These are phyloP conservation scores for Leptocoma aspasia DNA, from an alignment of 2,113 vertebrate genomes.

Conservation along the genomic window DNA sequence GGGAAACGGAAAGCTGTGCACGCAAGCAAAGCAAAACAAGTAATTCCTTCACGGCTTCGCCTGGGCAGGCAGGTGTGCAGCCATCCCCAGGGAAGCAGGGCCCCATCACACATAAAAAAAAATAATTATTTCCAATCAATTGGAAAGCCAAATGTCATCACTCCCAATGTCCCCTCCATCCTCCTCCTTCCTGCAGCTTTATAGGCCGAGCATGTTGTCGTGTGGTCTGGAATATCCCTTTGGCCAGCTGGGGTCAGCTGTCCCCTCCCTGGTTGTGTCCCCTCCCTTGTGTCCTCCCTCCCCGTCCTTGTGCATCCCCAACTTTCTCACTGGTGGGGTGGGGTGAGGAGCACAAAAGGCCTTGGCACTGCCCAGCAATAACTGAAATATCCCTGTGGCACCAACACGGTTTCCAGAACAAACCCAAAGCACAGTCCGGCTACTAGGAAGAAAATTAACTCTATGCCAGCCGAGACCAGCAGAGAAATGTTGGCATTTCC, in stretches of 20 bases:
- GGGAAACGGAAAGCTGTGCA: background rate
- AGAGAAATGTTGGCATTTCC: accelerated
- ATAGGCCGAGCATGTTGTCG: no score
- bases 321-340: accelerated
- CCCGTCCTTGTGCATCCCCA: background rate
- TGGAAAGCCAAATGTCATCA: accelerated
- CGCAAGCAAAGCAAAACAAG: background rate
- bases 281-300: no score
- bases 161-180: background rate
- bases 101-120: accelerated
- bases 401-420: background rate
- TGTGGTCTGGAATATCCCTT: background rate
- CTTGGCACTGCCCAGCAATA: background rate
- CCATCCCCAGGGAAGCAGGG: background rate
- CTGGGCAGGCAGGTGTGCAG: background rate
- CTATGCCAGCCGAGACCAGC: background rate
- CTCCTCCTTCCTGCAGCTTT: background rate
- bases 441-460: background rate
- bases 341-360: background rate
- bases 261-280: background rate
- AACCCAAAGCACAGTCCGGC: background rate
- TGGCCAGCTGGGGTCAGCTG: background rate
- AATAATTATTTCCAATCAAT: no score
- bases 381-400: background rate
- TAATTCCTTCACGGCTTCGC: accelerated